A percentile compares a stretch with the other conserved stretches of the same genome.
These are phyloP conservation scores for Salminus brasiliensis DNA, from an alignment of 2,113 vertebrate species.

Conservation along the genomic window DNA sequence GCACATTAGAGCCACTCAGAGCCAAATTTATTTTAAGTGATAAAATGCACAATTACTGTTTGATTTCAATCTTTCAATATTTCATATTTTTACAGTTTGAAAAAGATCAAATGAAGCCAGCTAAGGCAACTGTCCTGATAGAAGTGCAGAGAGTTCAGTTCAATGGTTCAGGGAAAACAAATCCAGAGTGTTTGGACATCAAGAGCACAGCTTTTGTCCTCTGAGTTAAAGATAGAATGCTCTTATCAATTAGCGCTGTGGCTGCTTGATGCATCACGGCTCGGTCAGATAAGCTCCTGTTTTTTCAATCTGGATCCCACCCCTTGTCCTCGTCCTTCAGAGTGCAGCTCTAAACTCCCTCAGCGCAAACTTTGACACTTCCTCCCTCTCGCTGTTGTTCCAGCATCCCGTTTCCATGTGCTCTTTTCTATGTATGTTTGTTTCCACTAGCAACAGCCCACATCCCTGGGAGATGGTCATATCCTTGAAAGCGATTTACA, in stretches of 20 bases:
- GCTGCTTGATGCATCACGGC: constrained; percentile 71
- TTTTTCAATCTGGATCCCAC: constrained; percentile 55
- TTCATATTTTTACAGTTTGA: too few species aligned
- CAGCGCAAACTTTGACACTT: background rate
- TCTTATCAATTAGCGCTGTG: constrained; percentile 78
- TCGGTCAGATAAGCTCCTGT: constrained; percentile 75
- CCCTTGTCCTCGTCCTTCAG: constrained; percentile 37
- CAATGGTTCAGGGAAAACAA: constrained; percentile 58
- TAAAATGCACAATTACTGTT: too few species aligned
- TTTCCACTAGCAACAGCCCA: background rate
- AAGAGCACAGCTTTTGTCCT: constrained; percentile 68
- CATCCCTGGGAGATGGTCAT: constrained; percentile 1
- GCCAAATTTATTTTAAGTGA: too few species aligned
- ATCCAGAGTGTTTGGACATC: constrained; percentile 70
- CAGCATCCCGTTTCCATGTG: background rate
- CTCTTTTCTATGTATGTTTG: too few species aligned
- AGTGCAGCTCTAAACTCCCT: background rate
- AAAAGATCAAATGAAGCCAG: too few species aligned
- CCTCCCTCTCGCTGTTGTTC: background rate
- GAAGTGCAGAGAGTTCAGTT: background rate
- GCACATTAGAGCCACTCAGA: too few species aligned
- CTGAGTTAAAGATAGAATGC: constrained; percentile 75
- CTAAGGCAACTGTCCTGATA: too few species aligned
- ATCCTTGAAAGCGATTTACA: constrained; percentile 15
- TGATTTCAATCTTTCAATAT: too few species aligned